phyloP scores from a whole-genome alignment of 2,888 invertebrate species.

The Epistrophe grossulariae region DNA sequence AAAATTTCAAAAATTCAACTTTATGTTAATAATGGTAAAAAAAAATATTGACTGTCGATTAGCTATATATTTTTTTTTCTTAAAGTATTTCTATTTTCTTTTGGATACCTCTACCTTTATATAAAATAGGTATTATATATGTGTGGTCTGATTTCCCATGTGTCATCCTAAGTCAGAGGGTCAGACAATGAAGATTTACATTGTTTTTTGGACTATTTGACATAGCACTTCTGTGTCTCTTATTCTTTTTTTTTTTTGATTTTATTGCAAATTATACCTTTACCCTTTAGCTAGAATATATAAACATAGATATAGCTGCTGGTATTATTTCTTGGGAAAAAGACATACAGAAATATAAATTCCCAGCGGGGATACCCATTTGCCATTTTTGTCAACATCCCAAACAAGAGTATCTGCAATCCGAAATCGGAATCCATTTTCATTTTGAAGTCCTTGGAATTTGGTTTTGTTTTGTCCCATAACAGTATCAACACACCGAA shows the following conservation, averaged over 20 bases:
- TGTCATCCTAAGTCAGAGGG: conserved; percentile 65
- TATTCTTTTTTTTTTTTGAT: conserved; percentile 36
- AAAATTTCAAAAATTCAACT: background rate
- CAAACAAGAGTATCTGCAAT: conserved; percentile 69
- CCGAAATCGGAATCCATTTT: conserved; percentile 56
- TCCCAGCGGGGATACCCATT: conserved; percentile 62
- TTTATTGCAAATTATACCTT: conserved; percentile 49
- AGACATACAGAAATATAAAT: conserved; percentile 44
- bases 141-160: conserved; percentile 77
- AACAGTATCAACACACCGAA: conserved; percentile 17
- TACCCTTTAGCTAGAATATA: conserved; percentile 58
- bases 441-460: conserved; percentile 66
- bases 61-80: background rate
- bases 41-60: conserved; percentile 14
- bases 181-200: conserved; percentile 73
- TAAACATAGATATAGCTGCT: background rate
- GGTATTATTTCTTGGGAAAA: background rate
- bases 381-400: conserved; percentile 72
- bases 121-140: background rate
- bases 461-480: conserved; percentile 56
- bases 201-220: conserved; percentile 54
- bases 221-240: conserved; percentile 49
- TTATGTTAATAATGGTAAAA: background rate
- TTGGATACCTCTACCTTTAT: background rate
- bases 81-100: no score